Base-by-base conservation (phyloP, 2,888 invertebrate genomes). In the Gasteruption jaculator region DNA sequence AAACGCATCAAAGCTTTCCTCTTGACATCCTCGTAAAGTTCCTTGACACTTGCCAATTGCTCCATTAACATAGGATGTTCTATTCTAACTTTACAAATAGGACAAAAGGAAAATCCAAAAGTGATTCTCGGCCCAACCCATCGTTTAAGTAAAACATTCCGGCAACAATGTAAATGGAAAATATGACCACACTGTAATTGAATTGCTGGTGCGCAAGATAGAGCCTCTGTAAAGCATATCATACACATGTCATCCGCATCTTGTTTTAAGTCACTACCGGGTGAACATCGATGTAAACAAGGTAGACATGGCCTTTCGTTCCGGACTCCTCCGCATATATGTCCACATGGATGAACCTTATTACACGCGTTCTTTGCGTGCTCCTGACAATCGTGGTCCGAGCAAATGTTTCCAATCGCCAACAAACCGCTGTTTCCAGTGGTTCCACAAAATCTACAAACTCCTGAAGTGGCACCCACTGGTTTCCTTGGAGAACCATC, bases 211-310 rank as follows among this genome's bases (percentile, higher is more conserved):
- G 96, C 95, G 51, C 91, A 93, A 20, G 93, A 89, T 27, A 97
- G 74, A 1, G 96, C 93, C 69, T 97, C 97, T 0, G 94, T 93
- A 73, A 97, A 97, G 71, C 97, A 97, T 57, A 97, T 92, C 91
- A 97, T 96, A 73, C 97, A 97, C 92, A 97, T 94, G 68, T 97
- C 97, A 62, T 97, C 97, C 0, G 92, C 92, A 70, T 97, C 97
- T 71, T 97, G 97, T 11, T 91, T 85, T 36, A 96, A 75, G 40
- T 56, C 67, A 29, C 58, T 53, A 7, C 71, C 69, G 1, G 73
- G 62, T 11, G 73, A 73, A 63, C 95, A 95, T 3, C 93, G 86
- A 58, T 87, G 85, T 50, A 97, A 74, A 65, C 97, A 97, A 1
- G 95, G 93, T 54, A 96, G 73, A 63, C 96, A 97, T 36, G 73